These are phyloP conservation scores for Spea multiplicata DNA, from an alignment of 2,113 vertebrate genomes.

Conservation along the genomic window DNA sequence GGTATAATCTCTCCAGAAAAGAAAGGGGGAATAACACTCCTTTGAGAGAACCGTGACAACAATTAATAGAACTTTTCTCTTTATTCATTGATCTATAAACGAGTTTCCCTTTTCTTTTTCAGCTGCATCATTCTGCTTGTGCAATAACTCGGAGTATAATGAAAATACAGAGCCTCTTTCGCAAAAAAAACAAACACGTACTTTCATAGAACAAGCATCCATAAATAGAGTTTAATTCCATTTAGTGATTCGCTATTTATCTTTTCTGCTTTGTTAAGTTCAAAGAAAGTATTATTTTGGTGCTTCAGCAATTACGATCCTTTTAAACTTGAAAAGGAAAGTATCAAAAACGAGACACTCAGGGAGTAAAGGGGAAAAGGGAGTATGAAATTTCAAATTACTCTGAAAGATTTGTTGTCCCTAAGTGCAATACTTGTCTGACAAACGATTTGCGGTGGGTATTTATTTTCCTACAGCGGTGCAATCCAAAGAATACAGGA, in stretches of 20 bases:
- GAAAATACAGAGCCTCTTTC: conserved; percentile 60
- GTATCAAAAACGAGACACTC: conserved; percentile 59
- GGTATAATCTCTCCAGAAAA: too few relatives aligned
- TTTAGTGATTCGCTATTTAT: conserved; percentile 72
- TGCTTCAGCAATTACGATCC: conserved; percentile 71
- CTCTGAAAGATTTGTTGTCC: conserved; percentile 34
- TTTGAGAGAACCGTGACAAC: too few relatives aligned
- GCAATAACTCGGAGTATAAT: conserved; percentile 50
- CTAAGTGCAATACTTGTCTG: conserved; percentile 21
- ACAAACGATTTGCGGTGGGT: background rate
- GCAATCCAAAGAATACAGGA: background rate
- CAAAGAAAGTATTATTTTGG: conserved; percentile 69
- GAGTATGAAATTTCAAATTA: conserved; percentile 68
- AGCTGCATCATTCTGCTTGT: conserved; percentile 36
- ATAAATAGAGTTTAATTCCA: conserved; percentile 71
- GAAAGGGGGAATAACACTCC: too few relatives aligned
- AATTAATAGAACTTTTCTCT: too few relatives aligned
- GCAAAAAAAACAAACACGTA: conserved; percentile 64
- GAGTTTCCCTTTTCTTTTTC: background rate
- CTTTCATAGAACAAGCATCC: conserved; percentile 70
- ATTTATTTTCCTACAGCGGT: background rate
- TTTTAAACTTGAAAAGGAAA: conserved; percentile 54
- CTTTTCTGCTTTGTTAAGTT: conserved; percentile 66
- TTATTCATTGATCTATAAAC: background rate
- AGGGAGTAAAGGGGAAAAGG: conserved; percentile 56